These are phyloP conservation scores for Saccostrea echinata DNA, from an alignment of 1,140 invertebrate species.

Conservation along the genomic window DNA sequence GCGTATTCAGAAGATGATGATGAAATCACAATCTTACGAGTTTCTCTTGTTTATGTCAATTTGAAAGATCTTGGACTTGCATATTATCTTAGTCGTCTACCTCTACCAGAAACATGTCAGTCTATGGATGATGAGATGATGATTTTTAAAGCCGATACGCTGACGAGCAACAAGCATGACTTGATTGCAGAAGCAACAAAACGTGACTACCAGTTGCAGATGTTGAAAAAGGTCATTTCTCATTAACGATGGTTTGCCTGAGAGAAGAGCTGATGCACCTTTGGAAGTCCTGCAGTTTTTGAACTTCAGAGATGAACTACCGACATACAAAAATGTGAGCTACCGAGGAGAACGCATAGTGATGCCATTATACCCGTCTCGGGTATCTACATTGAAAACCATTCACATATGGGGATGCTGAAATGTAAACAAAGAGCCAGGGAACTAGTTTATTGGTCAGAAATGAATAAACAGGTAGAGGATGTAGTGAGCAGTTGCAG, in stretches of 20 bases:
- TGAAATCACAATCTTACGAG: slow-evolving; percentile 64
- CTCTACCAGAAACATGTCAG: not conserved
- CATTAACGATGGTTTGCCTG: slow-evolving; percentile 51
- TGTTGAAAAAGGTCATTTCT: no score
- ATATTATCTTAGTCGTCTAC: slow-evolving; percentile 59
- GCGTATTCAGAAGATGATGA: slow-evolving; percentile 68
- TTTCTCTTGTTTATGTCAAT: slow-evolving; percentile 57
- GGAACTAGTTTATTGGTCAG: no score
- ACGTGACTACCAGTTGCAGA: slow-evolving; percentile 35
- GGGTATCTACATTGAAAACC: slow-evolving; percentile 73
- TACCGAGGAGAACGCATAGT: slow-evolving; percentile 68
- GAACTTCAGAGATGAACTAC: slow-evolving; percentile 73
- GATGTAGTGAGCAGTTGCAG: no score
- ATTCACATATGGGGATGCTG: no score
- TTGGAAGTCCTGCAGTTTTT: slow-evolving; percentile 63
- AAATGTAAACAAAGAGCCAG: no score
- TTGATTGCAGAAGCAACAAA: slow-evolving; percentile 32
- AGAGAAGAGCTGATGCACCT: slow-evolving; percentile 8
- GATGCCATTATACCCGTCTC: slow-evolving; percentile 73
- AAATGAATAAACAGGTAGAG: no score
- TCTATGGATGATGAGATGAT: slow-evolving; percentile 42
- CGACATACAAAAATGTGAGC: slow-evolving; percentile 72
- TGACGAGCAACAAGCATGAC: slow-evolving; percentile 22
- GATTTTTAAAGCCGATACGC: slow-evolving; percentile 30
- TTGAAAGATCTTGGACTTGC: slow-evolving; percentile 63